phyloP scores from a whole-genome alignment of 1,140 invertebrate genomes.

The Saccostrea glomerata region DNA sequence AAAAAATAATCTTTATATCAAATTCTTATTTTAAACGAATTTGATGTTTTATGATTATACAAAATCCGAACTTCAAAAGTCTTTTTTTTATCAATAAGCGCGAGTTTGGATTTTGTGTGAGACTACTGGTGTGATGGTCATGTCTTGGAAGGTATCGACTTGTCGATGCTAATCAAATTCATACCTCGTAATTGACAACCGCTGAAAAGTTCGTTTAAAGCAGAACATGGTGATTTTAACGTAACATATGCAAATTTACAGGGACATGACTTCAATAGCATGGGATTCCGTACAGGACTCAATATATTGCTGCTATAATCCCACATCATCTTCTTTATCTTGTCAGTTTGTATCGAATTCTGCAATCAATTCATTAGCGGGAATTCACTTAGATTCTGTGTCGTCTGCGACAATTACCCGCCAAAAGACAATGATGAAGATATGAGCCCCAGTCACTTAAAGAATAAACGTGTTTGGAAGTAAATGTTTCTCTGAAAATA shows the following conservation, averaged over 20 bases:
- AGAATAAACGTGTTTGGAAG: not conserved
- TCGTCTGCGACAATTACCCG: conserved; percentile 21
- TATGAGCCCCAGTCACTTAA: not conserved
- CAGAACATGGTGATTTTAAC: conserved; percentile 4
- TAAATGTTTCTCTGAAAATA: not conserved
- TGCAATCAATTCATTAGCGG: conserved; percentile 32
- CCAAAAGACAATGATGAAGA: conserved; percentile 36
- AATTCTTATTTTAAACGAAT: not conserved
- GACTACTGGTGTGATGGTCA: no score
- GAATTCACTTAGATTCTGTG: conserved; percentile 20
- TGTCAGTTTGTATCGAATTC: conserved; percentile 16
- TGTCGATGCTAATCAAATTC: conserved; percentile 1
- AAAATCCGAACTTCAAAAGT: no score
- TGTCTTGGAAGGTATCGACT: not conserved
- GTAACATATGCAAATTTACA: not conserved
- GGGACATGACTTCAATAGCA: not conserved
- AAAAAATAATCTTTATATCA: not conserved
- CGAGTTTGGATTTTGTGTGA: no score
- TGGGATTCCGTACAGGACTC: not conserved
- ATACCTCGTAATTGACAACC: not conserved
- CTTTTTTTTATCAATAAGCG: no score
- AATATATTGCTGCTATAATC: not conserved
- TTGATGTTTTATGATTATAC: no score
- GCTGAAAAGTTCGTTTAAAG: not conserved
- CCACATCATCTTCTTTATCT: conserved; percentile 15